Conservation (phyloP, 2,888 invertebrate species). For the Alviniconcha strummeri region DNA sequence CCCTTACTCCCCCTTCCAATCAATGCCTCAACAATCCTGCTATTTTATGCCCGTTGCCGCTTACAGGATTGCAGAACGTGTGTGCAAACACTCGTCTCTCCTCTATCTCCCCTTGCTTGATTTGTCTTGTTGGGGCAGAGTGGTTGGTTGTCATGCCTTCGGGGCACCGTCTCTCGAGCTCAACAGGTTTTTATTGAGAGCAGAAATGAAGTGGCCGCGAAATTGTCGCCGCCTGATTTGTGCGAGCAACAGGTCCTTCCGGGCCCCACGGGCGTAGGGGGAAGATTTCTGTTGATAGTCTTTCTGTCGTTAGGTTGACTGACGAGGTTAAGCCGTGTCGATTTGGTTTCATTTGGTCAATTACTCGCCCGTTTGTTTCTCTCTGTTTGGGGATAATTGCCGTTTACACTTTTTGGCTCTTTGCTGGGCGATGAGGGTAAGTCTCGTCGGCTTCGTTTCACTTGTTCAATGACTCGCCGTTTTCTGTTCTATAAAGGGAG, state of each 20-base stretch:
- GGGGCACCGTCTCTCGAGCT: conserved; percentile 3
- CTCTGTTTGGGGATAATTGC: neutral
- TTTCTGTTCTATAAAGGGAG: neutral
- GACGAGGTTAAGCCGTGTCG: neutral
- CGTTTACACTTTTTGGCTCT: neutral
- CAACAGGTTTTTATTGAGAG: conserved; percentile 6
- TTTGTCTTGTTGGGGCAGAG: neutral
- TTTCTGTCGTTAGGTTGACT: neutral
- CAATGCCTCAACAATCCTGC: neutral
- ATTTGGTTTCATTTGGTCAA: neutral
- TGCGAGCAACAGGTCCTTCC: neutral
- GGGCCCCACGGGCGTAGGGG: neutral
- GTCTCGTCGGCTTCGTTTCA: no score
- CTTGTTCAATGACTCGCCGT: no score
- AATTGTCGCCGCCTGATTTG: neutral
- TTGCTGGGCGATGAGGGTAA: no score
- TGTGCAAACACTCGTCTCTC: neutral
- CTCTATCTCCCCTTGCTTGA: neutral
- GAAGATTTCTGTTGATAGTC: neutral
- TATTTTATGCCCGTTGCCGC: no score
- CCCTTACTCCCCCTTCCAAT: neutral
- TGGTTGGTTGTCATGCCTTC: conserved; percentile 6
- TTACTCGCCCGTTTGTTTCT: neutral
- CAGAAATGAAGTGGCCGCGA: neutral
- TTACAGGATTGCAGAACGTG: neutral